phyloP scores from a whole-genome alignment of 2,888 invertebrate species.

The Ptychoptera contaminata region DNA sequence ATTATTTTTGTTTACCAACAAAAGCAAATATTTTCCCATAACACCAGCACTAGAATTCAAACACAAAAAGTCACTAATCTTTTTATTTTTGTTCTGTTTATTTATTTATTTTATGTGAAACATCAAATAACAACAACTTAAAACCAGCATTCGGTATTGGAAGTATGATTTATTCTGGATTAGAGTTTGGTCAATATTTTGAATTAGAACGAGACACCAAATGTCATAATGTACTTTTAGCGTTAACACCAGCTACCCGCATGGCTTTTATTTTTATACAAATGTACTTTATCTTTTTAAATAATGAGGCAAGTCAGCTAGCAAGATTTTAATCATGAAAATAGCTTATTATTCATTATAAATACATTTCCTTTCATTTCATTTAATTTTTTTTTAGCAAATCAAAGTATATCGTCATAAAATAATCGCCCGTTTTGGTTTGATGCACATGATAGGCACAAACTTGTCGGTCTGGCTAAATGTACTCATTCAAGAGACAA shows the following conservation, averaged over 20 bases:
- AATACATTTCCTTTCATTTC: neutral
- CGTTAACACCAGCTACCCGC: constrained; percentile 77
- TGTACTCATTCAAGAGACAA: constrained; percentile 86
- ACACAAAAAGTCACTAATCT: too few relatives aligned
- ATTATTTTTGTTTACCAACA: too few relatives aligned
- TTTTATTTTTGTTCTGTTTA: too few relatives aligned
- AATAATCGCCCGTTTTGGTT: constrained; percentile 80
- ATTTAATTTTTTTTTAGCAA: constrained; percentile 37
- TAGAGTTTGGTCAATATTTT: constrained; percentile 91
- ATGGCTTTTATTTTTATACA: constrained; percentile 96
- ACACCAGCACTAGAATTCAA: too few relatives aligned
- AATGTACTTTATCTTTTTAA: constrained; percentile 96
- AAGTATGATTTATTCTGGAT: constrained; percentile 90
- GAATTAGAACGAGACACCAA: constrained; percentile 79
- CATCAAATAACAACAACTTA: too few relatives aligned
- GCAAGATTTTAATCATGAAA: neutral
- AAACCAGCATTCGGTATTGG: constrained; percentile 94
- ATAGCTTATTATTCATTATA: neutral
- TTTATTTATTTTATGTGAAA: too few relatives aligned
- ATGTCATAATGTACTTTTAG: constrained; percentile 81
- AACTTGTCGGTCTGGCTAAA: constrained; percentile 95
- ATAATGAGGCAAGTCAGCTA: constrained; percentile 67
- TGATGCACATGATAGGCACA: constrained; percentile 98
- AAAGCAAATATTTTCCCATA: too few relatives aligned
- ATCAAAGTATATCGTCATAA: constrained; percentile 81